Evolutionary conservation across 1,140 invertebrate species (phyloP).

Genomic region (Brachionus sp.): DNA sequence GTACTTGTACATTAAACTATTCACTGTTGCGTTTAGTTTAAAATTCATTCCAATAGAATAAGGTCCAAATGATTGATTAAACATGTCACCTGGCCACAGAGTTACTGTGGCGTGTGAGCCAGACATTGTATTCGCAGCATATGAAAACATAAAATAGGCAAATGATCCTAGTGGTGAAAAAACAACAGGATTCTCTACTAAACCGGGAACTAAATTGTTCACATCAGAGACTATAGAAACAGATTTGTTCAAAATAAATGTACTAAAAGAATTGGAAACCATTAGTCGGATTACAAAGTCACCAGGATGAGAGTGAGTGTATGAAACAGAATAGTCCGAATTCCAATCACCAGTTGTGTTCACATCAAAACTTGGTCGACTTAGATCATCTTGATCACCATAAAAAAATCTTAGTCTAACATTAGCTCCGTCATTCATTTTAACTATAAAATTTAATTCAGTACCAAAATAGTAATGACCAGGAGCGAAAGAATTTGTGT

Average conservation of each 20-base stretch:
- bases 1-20: slow-evolving; percentile 12
- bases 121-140: not conserved
- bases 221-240: slow-evolving; percentile 2
- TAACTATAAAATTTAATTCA: slow-evolving; percentile 11
- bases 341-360: slow-evolving; percentile 37
- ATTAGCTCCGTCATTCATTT: slow-evolving; percentile 38
- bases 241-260: not conserved
- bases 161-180: not conserved
- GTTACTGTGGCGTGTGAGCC: slow-evolving; percentile 34
- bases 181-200: slow-evolving; percentile 16
- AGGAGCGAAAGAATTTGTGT: not conserved
- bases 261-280: not conserved
- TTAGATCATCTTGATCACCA: slow-evolving; percentile 1
- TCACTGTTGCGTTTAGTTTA: not conserved
- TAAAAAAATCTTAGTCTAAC: slow-evolving; percentile 17
- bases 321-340: not conserved
- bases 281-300: not conserved
- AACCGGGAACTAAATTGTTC: slow-evolving; percentile 10
- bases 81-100: slow-evolving; percentile 35
- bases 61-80: slow-evolving; percentile 30
- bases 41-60: slow-evolving; percentile 34
- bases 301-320: slow-evolving; percentile 15
- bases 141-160: slow-evolving; percentile 22
- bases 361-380: slow-evolving; percentile 1
- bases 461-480: not conserved